These are phyloP conservation scores for Oncorhynchus keta DNA, from an alignment of 2,113 vertebrate genomes.

Conservation along the genomic window DNA sequence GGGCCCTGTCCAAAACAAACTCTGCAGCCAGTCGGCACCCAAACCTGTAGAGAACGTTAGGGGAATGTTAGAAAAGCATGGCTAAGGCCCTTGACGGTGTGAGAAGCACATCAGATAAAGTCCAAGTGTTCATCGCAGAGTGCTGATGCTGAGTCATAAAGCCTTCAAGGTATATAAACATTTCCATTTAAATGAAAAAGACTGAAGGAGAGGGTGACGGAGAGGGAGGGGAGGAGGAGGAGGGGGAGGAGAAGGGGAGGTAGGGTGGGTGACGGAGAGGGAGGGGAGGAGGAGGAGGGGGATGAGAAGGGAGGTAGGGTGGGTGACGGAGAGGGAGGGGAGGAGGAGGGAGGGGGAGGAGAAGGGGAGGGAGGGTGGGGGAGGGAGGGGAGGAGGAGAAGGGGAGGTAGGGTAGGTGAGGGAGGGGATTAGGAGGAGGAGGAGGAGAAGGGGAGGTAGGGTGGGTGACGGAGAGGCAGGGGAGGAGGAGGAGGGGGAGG, in stretches of 20 bases:
- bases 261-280: neutral
- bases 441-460: no score
- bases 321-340: slow-evolving; percentile 1
- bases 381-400: no score
- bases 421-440: no score
- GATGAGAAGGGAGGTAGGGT: slow-evolving; percentile 14
- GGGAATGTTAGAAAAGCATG: neutral
- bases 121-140: slow-evolving; percentile 18
- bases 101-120: slow-evolving; percentile 4
- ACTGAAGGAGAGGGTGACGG: slow-evolving; percentile 31
- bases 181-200: slow-evolving; percentile 69
- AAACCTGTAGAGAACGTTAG: neutral
- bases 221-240: slow-evolving; percentile 18
- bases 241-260: neutral
- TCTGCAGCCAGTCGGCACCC: neutral
- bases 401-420: no score
- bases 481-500: neutral
- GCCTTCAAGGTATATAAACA: slow-evolving; percentile 42
- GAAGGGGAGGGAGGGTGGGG: no score
- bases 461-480: no score
- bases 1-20: neutral
- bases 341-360: no score
- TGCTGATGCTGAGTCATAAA: slow-evolving; percentile 47
- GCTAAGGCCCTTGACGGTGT: neutral
- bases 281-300: slow-evolving; percentile 13